Evolutionary conservation across 2,797 vertebrate genomes (phyloP), one percentile per base, ranked within the genome.

Genomic region (Microctenopoma steveboyesi): DNA sequence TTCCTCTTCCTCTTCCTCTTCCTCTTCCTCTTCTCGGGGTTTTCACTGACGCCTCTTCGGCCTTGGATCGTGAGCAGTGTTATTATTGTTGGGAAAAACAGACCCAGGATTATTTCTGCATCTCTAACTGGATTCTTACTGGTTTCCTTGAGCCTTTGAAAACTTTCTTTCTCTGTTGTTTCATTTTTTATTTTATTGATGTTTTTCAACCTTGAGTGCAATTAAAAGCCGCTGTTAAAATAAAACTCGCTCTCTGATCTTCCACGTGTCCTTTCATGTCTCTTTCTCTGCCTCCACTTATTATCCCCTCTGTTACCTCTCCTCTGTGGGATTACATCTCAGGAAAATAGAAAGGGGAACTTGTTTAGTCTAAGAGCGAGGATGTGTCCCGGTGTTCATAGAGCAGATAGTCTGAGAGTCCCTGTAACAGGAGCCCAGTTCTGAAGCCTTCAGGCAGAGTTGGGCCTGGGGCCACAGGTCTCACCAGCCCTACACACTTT

Each of bases 1-100:
- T 18, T 18, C 18, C 18, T 18, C 18, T 18, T 18, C 18, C 18
- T 18, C 18, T 18, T 18, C 18, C 18, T 18, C 18, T 22, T 42
- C 10, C 25, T 0, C 37, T 37, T 0, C 11, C 4, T 35, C 27
- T 10, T 35, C 4, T 25, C 45, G 55, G 9, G 50, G 16, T 25
- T 16, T 35, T 51, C 0, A 6, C 4, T 39, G 61, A 30, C 48
- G 47, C 16, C 45, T 40, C 12, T 25, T 45, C 2, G 7, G 51
- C 53, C 47, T 72, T 58, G 61, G 22, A 37, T 18, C 15, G 22
- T 33, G 14, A 56, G n/a, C 27, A 30, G 2, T 18, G 46, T 30
- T 49, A n/a, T 49, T 49, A 42, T 64, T 27, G 10, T 4, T 40
- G 4, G 37, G 42, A 64, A 35, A 45, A 52, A 52, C 39, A 45